Evolutionary conservation across 2,113 vertebrate genomes (phyloP), one percentile per base, ranked within the genome.

Genomic region (Cercopithecus mona): DNA sequence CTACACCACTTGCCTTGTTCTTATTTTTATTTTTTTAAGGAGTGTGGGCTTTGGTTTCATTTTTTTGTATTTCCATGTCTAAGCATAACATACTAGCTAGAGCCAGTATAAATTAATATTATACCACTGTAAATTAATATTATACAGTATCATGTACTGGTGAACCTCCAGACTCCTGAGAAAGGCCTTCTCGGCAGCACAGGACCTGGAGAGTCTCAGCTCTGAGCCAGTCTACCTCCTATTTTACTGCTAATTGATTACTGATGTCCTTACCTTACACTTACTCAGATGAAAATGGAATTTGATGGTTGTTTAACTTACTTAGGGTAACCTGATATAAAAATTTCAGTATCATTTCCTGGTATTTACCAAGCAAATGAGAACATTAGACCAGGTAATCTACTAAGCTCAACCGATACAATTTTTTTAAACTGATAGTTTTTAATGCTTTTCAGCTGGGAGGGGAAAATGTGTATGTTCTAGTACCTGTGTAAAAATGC

Each of bases 311-410:
- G 55, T 57, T 96, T 96, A 96, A 96, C 40, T 61, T 94, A 82
- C 52, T 97, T 97, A 98, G 59, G 66, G 57, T 85, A 92, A 88
- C 90, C 50, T 82, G 88, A 97, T 94, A 83, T 16, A 90, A 96
- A 84, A 81, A 81, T 59, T 85, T 45, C 68, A 88, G 23, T 81
- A n/a, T 75, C 5, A 59, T 96, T 97, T 98, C 92, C 82, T 94
- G 61, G 45, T 93, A 81, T 85, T 92, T 85, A 79, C 48, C 66
- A 94, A 78, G 18, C 40, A 85, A 50, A 3, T 82, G 96, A 95
- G 84, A 90, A 18, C 93, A 97, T 96, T 96, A 92, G 91, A 14
- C 40, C 81, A 61, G 0, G 3, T 96, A 93, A 89, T 92, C 90
- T 92, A 64, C 6, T 88, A 27, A 88, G 66, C 92, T 98, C 68